phyloP scores from a whole-genome alignment of 2,888 invertebrate genomes.

The Trachelus troglodyta region DNA sequence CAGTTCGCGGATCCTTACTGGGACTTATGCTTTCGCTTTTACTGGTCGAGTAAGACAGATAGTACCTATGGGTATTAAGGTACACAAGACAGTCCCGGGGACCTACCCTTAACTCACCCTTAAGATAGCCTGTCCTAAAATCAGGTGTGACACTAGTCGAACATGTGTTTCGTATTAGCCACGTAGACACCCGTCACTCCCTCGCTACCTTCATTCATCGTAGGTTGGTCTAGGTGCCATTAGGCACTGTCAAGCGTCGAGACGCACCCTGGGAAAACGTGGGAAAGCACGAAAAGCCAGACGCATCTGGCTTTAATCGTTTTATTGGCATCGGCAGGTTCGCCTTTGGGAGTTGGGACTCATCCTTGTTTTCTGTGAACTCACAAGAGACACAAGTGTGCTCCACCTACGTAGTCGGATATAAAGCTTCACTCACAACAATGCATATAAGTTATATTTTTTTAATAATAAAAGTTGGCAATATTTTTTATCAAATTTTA shows the following conservation, averaged over 20 bases:
- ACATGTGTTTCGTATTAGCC: slow-evolving; percentile 59
- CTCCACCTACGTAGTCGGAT: neutral
- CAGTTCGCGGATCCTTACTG: neutral
- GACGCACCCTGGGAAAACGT: slow-evolving; percentile 34
- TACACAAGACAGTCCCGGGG: neutral
- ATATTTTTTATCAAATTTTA: neutral
- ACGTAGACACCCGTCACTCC: slow-evolving; percentile 14
- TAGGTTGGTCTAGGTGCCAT: slow-evolving; percentile 11
- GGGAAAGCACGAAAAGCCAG: slow-evolving; percentile 37
- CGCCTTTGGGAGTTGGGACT: neutral
- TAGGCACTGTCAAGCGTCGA: slow-evolving; percentile 27
- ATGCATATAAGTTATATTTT: neutral
- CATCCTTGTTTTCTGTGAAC: neutral
- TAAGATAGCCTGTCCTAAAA: slow-evolving; percentile 5
- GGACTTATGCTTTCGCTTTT: neutral
- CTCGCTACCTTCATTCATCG: slow-evolving; percentile 2
- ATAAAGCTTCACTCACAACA: neutral
- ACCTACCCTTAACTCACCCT: neutral
- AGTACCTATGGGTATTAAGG: neutral
- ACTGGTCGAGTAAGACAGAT: neutral
- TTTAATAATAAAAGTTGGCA: neutral
- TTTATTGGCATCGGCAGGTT: slow-evolving; percentile 42
- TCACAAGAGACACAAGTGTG: neutral
- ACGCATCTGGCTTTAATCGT: slow-evolving; percentile 48
- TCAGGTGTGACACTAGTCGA: slow-evolving; percentile 38